These are phyloP conservation scores for Brachypterus glaber DNA, from an alignment of 2,888 invertebrate species.

Conservation along the genomic window DNA sequence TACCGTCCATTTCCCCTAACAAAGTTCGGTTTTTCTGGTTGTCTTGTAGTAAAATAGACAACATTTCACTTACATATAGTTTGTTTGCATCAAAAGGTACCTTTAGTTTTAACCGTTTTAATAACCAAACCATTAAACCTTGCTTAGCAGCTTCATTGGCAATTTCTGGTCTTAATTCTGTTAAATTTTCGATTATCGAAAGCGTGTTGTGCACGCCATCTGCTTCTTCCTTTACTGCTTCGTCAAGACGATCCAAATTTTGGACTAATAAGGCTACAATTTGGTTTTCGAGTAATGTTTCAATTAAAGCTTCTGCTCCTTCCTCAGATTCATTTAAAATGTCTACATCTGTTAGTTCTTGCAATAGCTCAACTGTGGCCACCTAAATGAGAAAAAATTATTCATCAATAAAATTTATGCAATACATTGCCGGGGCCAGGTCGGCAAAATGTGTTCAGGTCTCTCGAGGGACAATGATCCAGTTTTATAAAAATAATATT, in stretches of 20 bases:
- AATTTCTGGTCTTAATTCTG: conserved; percentile 80
- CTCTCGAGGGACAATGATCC: not conserved
- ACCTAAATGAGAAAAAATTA: conserved; percentile 26
- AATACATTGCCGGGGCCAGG: too few relatives aligned
- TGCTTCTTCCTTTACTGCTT: conserved; percentile 83
- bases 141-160: conserved; percentile 80
- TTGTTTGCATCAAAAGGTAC: conserved; percentile 91
- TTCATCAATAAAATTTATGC: conserved; percentile 10
- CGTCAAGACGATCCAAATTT: conserved; percentile 88
- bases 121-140: conserved; percentile 84
- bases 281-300: conserved; percentile 81
- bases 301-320: conserved; percentile 79
- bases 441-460: not conserved
- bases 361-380: conserved; percentile 47
- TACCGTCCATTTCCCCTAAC: conserved; percentile 89
- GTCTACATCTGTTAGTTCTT: conserved; percentile 94
- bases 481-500: too few relatives aligned
- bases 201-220: conserved; percentile 95
- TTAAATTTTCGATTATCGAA: conserved; percentile 83
- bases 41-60: conserved; percentile 90
- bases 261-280: conserved; percentile 77
- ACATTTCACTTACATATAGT: conserved; percentile 89
- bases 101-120: conserved; percentile 80
- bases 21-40: conserved; percentile 71
- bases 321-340: conserved; percentile 90